A percentile compares a stretch with the other conserved stretches of the same genome.
Conservation (phyloP, 2,888 invertebrate species). For the Heliconius cydno region DNA sequence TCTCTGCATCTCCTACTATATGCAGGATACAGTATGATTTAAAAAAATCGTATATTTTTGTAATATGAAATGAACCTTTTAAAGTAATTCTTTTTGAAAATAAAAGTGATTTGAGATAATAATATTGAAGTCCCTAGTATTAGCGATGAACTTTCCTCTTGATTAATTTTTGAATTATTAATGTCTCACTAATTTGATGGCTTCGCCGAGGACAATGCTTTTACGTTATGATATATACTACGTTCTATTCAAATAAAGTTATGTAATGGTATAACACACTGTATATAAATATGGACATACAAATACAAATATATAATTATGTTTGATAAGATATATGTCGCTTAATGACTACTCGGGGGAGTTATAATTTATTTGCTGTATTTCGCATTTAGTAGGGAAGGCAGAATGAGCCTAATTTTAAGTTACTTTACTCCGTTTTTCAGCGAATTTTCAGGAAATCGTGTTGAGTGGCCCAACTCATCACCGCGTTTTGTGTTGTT, state of each 20-base stretch:
- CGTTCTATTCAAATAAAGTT: background rate
- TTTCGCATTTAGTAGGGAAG: too few species aligned
- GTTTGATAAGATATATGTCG: too few species aligned
- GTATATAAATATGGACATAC: background rate
- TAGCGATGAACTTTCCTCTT: background rate
- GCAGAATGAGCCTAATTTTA: background rate
- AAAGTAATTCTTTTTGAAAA: background rate
- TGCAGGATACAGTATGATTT: too few species aligned
- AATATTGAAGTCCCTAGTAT: background rate
- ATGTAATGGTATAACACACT: background rate
- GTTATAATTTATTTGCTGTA: too few species aligned
- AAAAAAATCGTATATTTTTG: background rate
- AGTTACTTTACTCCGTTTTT: too few species aligned
- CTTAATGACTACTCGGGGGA: too few species aligned
- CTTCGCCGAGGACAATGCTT: conserved; percentile 8
- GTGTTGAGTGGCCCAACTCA: background rate
- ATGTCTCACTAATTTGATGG: conserved; percentile 9
- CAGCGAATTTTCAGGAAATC: too few species aligned
- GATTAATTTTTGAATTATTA: conserved; percentile 15
- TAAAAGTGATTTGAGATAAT: background rate
- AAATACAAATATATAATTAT: background rate
- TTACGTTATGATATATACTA: background rate
- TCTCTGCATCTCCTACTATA: too few species aligned
- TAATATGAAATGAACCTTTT: background rate
- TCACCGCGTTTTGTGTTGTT: too few species aligned